A percentile compares a stretch with the other conserved stretches of the same genome.
Evolutionary conservation across 2,888 invertebrate species (phyloP).

Genomic region (Drosophila nigricruria): DNA sequence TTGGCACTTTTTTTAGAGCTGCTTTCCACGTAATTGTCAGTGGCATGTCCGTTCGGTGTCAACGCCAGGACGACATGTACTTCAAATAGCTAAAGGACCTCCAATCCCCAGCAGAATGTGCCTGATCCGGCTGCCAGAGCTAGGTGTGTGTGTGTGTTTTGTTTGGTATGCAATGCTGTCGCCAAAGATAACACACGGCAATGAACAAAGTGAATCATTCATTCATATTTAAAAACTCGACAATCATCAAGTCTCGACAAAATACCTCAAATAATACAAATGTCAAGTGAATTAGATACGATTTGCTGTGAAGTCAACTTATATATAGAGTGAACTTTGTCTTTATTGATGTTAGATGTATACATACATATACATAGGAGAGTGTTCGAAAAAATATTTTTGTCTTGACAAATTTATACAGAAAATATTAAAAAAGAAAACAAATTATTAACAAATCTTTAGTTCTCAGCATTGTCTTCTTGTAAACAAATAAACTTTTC

Average conservation of each 20-base stretch:
- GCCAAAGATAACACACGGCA: constrained; percentile 37
- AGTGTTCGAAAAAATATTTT: no score
- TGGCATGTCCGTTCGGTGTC: constrained; percentile 78
- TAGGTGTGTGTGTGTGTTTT: constrained; percentile 23
- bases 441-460: no score
- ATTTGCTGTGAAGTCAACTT: neutral
- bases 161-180: constrained; percentile 59
- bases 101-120: constrained; percentile 42
- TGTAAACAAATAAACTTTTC: no score
- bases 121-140: constrained; percentile 18
- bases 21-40: constrained; percentile 70
- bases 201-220: constrained; percentile 33
- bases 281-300: neutral
- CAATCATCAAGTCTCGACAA: constrained; percentile 5
- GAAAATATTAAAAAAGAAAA: no score
- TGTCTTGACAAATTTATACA: no score
- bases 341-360: no score
- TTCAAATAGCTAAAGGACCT: constrained; percentile 53
- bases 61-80: constrained; percentile 60
- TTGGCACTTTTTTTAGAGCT: constrained; percentile 57
- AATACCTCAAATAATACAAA: constrained; percentile 4
- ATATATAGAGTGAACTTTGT: no score
- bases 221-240: constrained; percentile 3
- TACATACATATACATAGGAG: no score
- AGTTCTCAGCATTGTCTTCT: no score